Base-by-base conservation (phyloP, 2,888 invertebrate genomes). In the Phyto melanocephala region DNA sequence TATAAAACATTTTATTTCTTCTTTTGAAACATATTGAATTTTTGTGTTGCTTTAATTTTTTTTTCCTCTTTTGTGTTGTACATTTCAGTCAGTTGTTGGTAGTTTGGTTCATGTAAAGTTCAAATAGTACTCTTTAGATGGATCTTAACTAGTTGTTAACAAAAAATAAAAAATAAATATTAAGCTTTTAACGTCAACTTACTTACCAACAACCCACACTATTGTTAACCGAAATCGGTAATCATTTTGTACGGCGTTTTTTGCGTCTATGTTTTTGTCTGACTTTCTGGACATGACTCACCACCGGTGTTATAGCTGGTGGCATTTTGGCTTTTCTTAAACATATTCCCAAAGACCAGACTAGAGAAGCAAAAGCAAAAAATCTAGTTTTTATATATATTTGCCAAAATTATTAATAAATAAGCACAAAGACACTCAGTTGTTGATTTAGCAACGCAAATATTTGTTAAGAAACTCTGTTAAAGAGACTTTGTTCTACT, bases 131-230 rank as follows among this genome's bases (percentile, higher is more conserved):
- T 28, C 22, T 40, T 37, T 15, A 22, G 22, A 74, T 74, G 58
- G 74, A 77, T 81, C 54, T 77, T 42, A 5, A 6, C 45, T 37
- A 11, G 60, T n/a, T 72, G 52, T 40, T 15, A n/a, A 35, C 15
- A 37, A 24, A 52, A 50, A 58, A 35, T 22, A 22, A 15, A 28
- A 33, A 28, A n/a, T 17, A 28, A 52, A 40, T 13, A 10, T 6
- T 24, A 58, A 47, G 15, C 60, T 28, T 28, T 28, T 28, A 50
- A 62, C 54, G 52, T 63, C 62, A 68, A 60, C 33, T 60, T 22
- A 28, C 33, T 40, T n/a, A n/a, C n/a, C n/a, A n/a, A 22, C 79
- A 28, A 33, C 79, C 65, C 65, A 79, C 79, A 67, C 63, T 68
- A 40, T 67, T 58, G 17, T 54, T 22, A 35, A 35, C 13, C 45